Conservation (phyloP, 2,113 vertebrate genomes). For the Bos javanicus region DNA sequence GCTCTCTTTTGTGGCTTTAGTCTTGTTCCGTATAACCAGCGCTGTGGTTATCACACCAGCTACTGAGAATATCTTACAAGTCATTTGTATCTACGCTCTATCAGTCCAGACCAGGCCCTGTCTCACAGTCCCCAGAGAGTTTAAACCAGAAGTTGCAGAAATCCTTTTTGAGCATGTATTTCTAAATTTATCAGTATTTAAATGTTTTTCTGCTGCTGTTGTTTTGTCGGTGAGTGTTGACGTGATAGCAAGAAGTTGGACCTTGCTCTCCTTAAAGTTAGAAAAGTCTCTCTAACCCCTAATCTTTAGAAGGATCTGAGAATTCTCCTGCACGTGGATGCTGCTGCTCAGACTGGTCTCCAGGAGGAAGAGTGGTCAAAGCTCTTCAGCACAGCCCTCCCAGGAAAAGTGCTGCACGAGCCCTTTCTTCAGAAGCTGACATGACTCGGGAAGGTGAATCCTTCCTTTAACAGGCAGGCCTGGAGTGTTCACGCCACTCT, state of each 20-base stretch:
- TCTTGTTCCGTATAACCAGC: not conserved
- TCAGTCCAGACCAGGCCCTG: not conserved
- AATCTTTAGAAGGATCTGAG: not conserved
- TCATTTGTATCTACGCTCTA: not conserved
- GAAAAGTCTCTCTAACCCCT: not conserved
- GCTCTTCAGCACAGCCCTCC: not conserved
- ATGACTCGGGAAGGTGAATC: not conserved
- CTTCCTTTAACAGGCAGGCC: not conserved
- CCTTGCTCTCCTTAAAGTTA: not conserved
- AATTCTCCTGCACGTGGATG: not conserved
- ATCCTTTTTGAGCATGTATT: not conserved
- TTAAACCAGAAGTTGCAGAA: not conserved
- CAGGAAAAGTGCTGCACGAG: not conserved
- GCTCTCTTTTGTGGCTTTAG: conserved; percentile 32
- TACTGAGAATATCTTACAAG: not conserved
- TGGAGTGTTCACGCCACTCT: not conserved
- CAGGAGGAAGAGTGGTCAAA: not conserved
- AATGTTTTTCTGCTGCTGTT: not conserved
- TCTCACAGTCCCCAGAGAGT: not conserved
- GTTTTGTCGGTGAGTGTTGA: not conserved
- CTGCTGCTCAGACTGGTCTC: not conserved
- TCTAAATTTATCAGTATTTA: not conserved
- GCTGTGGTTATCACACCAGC: conserved; percentile 10
- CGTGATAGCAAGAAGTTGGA: not conserved
- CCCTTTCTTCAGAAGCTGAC: not conserved